A percentile compares a stretch with the other conserved stretches of the same genome.
phyloP scores from a whole-genome alignment of 2,888 invertebrate species.

The Euclidia mi region DNA sequence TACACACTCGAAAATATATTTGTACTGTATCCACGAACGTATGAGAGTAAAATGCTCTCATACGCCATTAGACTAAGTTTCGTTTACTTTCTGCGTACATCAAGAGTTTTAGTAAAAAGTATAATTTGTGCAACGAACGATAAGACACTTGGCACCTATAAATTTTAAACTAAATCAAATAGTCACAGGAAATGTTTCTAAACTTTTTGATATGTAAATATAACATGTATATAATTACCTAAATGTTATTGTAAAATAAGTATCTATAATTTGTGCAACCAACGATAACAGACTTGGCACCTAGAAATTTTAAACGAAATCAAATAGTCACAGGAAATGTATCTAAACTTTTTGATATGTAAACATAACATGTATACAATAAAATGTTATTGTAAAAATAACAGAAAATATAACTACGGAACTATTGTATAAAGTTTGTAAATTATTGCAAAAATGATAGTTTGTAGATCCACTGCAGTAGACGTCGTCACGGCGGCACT shows the following conservation, averaged over 20 bases:
- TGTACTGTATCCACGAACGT: constrained; percentile 58
- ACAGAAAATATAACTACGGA: neutral
- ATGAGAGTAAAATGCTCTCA: constrained; percentile 1
- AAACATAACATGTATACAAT: too few species aligned
- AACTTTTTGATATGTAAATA: too few species aligned
- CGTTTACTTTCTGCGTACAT: neutral
- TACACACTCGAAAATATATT: constrained; percentile 55
- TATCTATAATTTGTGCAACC: neutral
- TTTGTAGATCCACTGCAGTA: neutral
- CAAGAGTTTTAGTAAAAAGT: neutral
- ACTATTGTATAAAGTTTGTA: neutral
- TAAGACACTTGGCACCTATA: too few species aligned
- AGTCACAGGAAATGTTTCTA: too few species aligned
- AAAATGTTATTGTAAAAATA: neutral
- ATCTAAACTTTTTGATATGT: too few species aligned
- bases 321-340: too few species aligned
- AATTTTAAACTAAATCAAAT: too few species aligned
- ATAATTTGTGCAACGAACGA: neutral
- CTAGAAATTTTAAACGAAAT: too few species aligned
- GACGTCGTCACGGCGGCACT: neutral
- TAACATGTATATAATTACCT: too few species aligned
- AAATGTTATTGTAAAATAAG: too few species aligned
- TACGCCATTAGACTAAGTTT: neutral
- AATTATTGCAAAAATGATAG: too few species aligned
- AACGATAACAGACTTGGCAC: too few species aligned